These are phyloP conservation scores for Epinephelus moara DNA, from an alignment of 2,113 vertebrate species.

Conservation along the genomic window DNA sequence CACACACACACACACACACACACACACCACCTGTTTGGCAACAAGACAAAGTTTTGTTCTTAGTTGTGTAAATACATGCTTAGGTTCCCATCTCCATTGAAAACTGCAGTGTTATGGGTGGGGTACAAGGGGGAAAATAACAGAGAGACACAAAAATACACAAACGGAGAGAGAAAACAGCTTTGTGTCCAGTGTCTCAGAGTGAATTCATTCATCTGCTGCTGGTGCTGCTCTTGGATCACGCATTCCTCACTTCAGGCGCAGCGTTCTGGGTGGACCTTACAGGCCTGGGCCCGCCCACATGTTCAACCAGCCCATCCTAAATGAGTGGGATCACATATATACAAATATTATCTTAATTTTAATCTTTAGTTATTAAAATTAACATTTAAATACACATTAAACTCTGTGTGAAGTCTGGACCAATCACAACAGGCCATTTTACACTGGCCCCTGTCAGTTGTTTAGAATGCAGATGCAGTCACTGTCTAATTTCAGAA, in stretches of 20 bases:
- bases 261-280: too few relatives aligned
- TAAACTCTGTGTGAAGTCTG: too few relatives aligned
- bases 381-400: too few relatives aligned
- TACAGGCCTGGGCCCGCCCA: too few relatives aligned
- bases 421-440: too few relatives aligned
- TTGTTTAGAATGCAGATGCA: too few relatives aligned
- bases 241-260: not conserved
- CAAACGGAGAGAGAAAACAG: constrained; percentile 21
- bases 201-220: constrained; percentile 33
- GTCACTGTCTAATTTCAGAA: too few relatives aligned
- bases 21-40: constrained; percentile 69
- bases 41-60: constrained; percentile 49
- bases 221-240: constrained; percentile 13
- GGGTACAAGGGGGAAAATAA: constrained; percentile 22
- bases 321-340: too few relatives aligned
- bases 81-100: constrained; percentile 47
- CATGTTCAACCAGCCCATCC: too few relatives aligned
- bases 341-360: too few relatives aligned
- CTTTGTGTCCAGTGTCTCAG: constrained; percentile 13
- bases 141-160: not conserved
- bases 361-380: too few relatives aligned
- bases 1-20: constrained; percentile 27
- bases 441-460: too few relatives aligned
- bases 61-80: constrained; percentile 61
- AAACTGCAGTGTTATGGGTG: constrained; percentile 26